Conservation (phyloP, 2,888 invertebrate species). For the Orchesella flavescens region DNA sequence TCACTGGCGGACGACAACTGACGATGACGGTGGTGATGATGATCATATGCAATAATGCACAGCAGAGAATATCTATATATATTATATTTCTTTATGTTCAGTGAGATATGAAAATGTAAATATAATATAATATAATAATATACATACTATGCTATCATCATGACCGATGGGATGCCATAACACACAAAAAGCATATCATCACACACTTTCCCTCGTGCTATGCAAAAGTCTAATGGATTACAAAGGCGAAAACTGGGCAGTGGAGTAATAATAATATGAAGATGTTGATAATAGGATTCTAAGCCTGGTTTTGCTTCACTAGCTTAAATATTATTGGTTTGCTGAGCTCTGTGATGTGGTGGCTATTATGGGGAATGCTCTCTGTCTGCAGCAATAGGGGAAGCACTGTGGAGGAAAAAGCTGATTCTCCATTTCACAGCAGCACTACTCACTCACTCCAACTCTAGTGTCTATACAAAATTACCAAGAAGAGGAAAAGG, state of each 20-base stretch:
- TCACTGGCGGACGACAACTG: background rate
- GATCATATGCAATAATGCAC: too few species aligned
- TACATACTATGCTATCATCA: background rate
- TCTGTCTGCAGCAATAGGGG: constrained; percentile 47
- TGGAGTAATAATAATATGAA: constrained; percentile 13
- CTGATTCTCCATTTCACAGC: background rate
- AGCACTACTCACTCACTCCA: background rate
- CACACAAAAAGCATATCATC: too few species aligned
- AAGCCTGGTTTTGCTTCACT: constrained; percentile 50
- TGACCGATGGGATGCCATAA: too few species aligned
- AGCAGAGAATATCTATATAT: too few species aligned
- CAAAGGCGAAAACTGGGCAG: background rate
- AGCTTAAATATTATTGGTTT: constrained; percentile 62
- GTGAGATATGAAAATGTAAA: background rate
- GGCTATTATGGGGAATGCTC: constrained; percentile 39
- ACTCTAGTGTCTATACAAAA: background rate
- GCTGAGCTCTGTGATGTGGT: constrained; percentile 54
- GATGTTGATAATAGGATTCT: constrained; percentile 49
- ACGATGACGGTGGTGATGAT: too few species aligned
- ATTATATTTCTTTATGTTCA: too few species aligned
- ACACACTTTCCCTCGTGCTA: background rate
- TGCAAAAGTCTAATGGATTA: background rate
- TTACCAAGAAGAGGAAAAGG: background rate
- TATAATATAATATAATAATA: background rate
- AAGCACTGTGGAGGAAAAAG: background rate